phyloP scores from a whole-genome alignment of 2,113 vertebrate species.

The Bothrops jararaca region DNA sequence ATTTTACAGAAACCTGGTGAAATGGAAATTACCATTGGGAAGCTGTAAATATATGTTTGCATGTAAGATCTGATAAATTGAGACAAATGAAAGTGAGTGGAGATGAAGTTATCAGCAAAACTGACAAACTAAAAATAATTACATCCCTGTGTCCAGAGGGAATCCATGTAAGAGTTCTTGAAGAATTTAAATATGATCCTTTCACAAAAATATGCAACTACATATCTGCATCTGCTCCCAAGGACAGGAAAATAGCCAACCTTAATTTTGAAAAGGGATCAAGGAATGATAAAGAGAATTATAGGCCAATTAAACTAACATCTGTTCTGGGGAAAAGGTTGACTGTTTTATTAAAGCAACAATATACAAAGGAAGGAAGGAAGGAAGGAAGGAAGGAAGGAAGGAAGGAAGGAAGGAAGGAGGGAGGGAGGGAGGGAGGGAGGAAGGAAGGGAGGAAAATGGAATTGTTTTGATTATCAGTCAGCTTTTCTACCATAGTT shows the following conservation, averaged over 20 bases:
- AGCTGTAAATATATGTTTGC: background rate
- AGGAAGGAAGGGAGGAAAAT: background rate
- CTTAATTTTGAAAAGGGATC: background rate
- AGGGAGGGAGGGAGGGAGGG: no score
- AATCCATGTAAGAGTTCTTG: background rate
- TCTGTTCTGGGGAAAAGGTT: background rate
- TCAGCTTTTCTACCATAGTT: background rate
- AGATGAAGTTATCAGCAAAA: background rate
- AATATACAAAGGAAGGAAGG: background rate
- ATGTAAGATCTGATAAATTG: no score
- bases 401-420: no score
- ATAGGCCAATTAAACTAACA: background rate
- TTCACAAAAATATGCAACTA: background rate
- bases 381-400: no score
- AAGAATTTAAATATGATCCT: background rate
- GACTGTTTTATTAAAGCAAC: background rate
- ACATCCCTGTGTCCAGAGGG: background rate
- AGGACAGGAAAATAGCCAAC: background rate
- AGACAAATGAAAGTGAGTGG: no score
- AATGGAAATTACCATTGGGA: background rate
- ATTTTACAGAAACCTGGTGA: background rate
- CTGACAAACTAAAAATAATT: background rate
- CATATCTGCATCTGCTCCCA: background rate
- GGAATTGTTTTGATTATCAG: conserved; percentile 5
- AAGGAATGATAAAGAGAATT: background rate